Percentiles rank a stretch among this genome's conserved stretches.
Evolutionary conservation across 64 coral and sea anemone genomes (phyloP).

Genomic region (Platygyra sinensis): DNA sequence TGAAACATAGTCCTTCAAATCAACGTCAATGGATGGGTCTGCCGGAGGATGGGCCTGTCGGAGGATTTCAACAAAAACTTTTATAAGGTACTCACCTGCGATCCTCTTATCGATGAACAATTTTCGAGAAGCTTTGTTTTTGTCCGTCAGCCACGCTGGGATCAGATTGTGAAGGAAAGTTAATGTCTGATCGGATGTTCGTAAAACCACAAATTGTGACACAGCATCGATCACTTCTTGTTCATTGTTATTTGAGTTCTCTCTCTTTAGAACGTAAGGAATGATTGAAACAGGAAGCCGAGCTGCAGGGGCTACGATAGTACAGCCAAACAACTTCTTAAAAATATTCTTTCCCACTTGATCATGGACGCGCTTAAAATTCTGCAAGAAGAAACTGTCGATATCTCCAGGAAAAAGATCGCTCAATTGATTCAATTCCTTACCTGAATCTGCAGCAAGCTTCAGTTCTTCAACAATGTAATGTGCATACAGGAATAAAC

Average conservation of each 20-base stretch:
- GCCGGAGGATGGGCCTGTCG: background rate
- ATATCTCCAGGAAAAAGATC: background rate
- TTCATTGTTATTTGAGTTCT: background rate
- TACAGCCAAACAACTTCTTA: background rate
- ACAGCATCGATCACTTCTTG: conserved; percentile 7
- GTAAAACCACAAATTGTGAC: background rate
- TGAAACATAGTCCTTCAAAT: background rate
- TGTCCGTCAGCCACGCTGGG: background rate
- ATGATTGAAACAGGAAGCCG: background rate
- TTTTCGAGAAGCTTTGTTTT: background rate
- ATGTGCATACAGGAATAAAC: conserved; percentile 23
- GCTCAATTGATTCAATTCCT: background rate
- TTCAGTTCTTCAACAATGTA: conserved; percentile 8
- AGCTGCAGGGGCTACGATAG: background rate
- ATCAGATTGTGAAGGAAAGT: conserved; percentile 2
- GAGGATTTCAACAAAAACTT: background rate
- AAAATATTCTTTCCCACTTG: background rate
- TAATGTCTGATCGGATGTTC: background rate
- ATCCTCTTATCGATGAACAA: background rate
- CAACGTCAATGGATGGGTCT: background rate
- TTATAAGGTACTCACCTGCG: background rate
- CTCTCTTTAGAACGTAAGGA: background rate
- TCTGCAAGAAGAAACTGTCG: background rate
- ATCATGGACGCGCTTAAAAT: background rate
- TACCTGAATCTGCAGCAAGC: background rate